Base-by-base conservation (phyloP, 2,888 invertebrate genomes). In the Stomorhina lunata region DNA sequence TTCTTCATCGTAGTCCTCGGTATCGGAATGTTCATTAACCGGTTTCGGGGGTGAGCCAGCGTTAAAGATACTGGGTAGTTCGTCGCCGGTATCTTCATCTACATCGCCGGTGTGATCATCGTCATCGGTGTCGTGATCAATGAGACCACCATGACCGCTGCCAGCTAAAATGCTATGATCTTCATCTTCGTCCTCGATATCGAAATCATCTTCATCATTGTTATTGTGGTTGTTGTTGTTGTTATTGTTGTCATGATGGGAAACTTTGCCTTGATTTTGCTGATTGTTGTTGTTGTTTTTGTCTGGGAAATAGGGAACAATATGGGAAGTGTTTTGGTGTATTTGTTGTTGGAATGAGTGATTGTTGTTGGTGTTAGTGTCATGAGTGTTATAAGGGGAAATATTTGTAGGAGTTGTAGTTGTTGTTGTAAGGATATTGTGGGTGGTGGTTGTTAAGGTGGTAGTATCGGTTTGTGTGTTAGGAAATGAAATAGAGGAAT, bases 131-230 rank as follows among this genome's bases (percentile, higher is more conserved):
- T 77, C 68, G 22, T 78, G 78, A 83, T 83, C 86, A 69, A 85
- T 86, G 63, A 85, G 85, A 59, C 86, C 86, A 32, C 86, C 86
- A 83, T 86, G 86, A 66, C 86, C 85, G 78, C 85, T 81, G 80
- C 85, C 86, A 71, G 81, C 81, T 77, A 81, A 77, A 71, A 85
- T 81, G 57, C 85, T 86, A 86, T 86, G 86, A 82, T 86, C 88
- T 45, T 84, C 87, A 40, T 78, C 87, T 82, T 86, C 88, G 45
- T 86, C 88, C 61, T 86, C 84, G 65, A 85, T 68, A 32, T 85
- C 86, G 76, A 86, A 86, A 83, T 86, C 86, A 81, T 86, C 83
- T n/a, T n/a, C n/a, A 61, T 84, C 84, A 66, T 85, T 81, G 20
- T 77, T 66, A 72, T 84, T 68, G 20, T 66, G 65, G 29, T 22